phyloP scores from a whole-genome alignment of 2,888 invertebrate genomes.

The Eudasyphora cyanicolor region DNA sequence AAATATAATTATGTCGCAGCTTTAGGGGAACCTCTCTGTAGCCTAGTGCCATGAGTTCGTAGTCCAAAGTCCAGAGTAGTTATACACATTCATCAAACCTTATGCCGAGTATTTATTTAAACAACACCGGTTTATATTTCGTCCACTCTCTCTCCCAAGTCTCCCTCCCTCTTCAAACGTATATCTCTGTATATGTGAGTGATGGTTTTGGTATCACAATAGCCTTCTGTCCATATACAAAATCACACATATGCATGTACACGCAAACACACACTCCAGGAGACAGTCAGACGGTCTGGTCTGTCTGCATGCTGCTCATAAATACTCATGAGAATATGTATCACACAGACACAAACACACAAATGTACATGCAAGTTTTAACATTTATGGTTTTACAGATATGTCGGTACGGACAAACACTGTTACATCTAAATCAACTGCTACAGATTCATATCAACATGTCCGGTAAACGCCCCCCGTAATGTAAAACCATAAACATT shows the following conservation, averaged over 20 bases:
- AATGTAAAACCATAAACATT: slow-evolving; percentile 13
- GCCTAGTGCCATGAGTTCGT: too few relatives aligned
- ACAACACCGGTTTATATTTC: not conserved
- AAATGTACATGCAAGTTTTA: not conserved
- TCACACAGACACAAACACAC: not conserved
- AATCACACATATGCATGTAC: not conserved
- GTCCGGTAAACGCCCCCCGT: slow-evolving; percentile 45
- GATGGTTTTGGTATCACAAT: not conserved
- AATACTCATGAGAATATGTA: not conserved
- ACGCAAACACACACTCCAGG: not conserved
- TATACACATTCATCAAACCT: not conserved
- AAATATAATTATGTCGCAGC: too few relatives aligned
- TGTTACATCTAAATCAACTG: not conserved
- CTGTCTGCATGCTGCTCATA: not conserved
- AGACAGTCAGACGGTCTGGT: too few relatives aligned
- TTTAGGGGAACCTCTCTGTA: too few relatives aligned
- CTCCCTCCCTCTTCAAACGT: too few relatives aligned
- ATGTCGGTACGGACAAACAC: not conserved
- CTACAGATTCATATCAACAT: slow-evolving; percentile 19
- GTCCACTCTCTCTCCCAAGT: too few relatives aligned
- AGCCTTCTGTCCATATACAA: not conserved
- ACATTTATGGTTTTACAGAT: not conserved
- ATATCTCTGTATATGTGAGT: not conserved
- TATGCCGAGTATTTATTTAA: not conserved
- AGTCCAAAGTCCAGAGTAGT: too few relatives aligned